Conservation (phyloP, 1,140 invertebrate genomes). For the Drosophila simulans region DNA sequence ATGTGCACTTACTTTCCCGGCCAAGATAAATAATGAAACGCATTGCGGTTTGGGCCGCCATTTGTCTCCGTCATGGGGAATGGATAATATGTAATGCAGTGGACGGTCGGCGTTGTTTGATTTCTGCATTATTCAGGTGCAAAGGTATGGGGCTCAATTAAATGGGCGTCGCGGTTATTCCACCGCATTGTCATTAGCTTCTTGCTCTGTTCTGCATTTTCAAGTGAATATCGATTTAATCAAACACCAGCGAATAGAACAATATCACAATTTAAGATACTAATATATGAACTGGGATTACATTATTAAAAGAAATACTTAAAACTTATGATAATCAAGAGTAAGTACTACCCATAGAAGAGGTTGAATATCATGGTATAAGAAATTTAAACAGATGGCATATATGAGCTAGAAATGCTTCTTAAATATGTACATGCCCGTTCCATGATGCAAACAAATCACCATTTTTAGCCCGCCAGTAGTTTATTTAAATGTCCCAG, state of each 20-base stretch:
- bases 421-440: neutral
- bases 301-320: no score
- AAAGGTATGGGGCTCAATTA: conserved; percentile 31
- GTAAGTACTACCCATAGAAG: no score
- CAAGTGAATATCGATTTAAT: conserved; percentile 42
- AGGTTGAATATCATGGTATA: no score
- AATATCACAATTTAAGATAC: neutral
- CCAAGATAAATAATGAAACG: conserved; percentile 14
- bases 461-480: neutral
- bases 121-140: conserved; percentile 51
- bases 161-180: conserved; percentile 32
- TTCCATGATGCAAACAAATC: neutral
- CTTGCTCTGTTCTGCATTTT: conserved; percentile 30
- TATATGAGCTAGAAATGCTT: neutral
- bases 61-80: conserved; percentile 32
- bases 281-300: no score
- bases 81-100: conserved; percentile 17
- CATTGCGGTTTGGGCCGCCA: conserved; percentile 10
- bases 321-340: no score
- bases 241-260: neutral
- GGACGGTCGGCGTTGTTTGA: conserved; percentile 30
- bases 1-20: conserved; percentile 15
- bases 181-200: conserved; percentile 40
- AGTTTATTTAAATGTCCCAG: conserved; percentile 50
- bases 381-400: neutral